Base-by-base conservation (phyloP, 2,888 invertebrate genomes). In the Synergus japonicus region DNA sequence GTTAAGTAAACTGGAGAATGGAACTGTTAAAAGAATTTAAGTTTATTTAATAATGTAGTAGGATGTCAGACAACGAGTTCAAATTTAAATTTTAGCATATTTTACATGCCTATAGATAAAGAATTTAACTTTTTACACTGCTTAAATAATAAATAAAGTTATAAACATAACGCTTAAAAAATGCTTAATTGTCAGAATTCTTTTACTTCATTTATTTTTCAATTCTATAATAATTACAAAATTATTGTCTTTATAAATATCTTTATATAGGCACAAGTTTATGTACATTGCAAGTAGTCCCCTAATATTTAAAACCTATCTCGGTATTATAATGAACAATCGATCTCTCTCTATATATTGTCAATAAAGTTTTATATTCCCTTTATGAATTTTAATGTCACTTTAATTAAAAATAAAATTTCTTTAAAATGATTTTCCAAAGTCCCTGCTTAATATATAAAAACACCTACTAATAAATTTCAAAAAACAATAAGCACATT, bases 231-330 rank as follows among this genome's bases (percentile, higher is more conserved):
- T 69, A 69, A 73, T 73, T 73, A 73, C 73, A 73, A 73, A 73
- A 73, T 60, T 22, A 60, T 2, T 73, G 41, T 73, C 54, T 49
- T 54, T 73, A 73, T 73, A 73, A 73, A 73, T 73, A 73, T 73
- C 29, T 73, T 73, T 73, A 49, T 73, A 73, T 73, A 73, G 73
- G 73, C 73, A 73, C 73, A 73, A 73, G 49, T 73, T 73, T 73
- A 73, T 73, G 9, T 73, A 73, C 73, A 73, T 73, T 73, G 73
- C 73, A 73, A 37, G 54, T 73, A 73, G 73, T 54, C 73, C 73
- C 54, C 5, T 54, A 41, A 73, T 73, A 37, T 37, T 37, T 22
- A 73, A 73, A 54, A 15, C n/a, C 41, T 43, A 41, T 37, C 46
- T 49, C 37, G 7, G 49, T 41, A 37, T 22, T 69, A n/a, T 73